Percentiles rank a stretch among this genome's conserved stretches.
Conservation (phyloP, 2,797 vertebrate genomes). For the Argentina silus region DNA sequence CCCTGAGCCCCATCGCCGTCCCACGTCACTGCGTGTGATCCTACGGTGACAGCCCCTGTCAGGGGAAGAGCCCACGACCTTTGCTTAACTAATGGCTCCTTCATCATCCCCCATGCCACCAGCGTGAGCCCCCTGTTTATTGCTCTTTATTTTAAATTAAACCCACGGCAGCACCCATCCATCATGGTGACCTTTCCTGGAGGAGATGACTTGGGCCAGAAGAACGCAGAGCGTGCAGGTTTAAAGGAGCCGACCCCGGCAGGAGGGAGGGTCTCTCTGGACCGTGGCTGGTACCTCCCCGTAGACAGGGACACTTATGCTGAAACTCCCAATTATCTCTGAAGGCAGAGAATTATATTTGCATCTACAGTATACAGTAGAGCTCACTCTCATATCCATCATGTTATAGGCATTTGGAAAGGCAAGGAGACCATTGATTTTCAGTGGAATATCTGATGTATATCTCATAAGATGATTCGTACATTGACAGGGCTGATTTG, state of each 20-base stretch:
- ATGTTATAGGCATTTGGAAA: no score
- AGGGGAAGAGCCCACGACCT: conserved; percentile 82
- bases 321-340: conserved; percentile 20
- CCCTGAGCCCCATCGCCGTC: conserved; percentile 72
- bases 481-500: no score
- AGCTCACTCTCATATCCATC: no score
- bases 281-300: neutral
- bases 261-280: conserved; percentile 32
- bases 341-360: neutral
- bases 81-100: conserved; percentile 84
- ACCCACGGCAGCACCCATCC: conserved; percentile 75
- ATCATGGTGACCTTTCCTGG: conserved; percentile 81
- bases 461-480: no score
- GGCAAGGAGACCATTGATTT: no score
- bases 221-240: conserved; percentile 43
- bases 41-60: conserved; percentile 70
- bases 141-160: conserved; percentile 83
- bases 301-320: neutral
- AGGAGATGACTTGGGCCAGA: conserved; percentile 73
- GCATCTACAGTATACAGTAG: neutral
- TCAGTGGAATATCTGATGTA: no score
- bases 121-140: conserved; percentile 71
- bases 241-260: conserved; percentile 36
- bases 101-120: conserved; percentile 69
- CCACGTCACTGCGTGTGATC: conserved; percentile 59